Evolutionary conservation across 2,113 vertebrate species (phyloP).

Genomic region (Hippopotamus amphibius): DNA sequence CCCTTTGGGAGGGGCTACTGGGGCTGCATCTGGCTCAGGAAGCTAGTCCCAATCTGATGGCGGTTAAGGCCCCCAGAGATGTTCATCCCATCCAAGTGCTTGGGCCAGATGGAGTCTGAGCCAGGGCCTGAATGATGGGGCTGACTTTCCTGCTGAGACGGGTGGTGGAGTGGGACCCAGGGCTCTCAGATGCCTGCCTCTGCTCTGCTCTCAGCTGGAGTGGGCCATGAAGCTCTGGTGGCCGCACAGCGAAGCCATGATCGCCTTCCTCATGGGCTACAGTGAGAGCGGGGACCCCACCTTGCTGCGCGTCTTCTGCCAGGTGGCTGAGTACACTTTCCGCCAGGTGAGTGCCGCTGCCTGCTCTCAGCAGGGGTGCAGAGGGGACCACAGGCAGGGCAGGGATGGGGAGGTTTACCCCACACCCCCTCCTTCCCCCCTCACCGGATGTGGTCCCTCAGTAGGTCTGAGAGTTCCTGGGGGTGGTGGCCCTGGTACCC

Average conservation of each 20-base stretch:
- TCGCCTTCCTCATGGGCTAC: slow-evolving; percentile 94
- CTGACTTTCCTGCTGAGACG: background rate
- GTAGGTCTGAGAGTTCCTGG: background rate
- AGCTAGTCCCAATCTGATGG: background rate
- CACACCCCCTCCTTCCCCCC: no score
- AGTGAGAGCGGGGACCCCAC: slow-evolving; percentile 84
- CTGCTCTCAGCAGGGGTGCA: background rate
- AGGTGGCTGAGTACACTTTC: slow-evolving; percentile 91
- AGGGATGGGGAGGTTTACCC: background rate
- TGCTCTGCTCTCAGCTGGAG: slow-evolving; percentile 88
- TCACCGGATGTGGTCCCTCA: background rate
- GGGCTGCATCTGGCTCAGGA: background rate
- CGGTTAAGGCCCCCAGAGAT: background rate
- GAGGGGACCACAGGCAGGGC: background rate
- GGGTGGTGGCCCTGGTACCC: background rate
- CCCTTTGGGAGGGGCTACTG: background rate
- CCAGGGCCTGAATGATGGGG: background rate
- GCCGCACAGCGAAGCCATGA: slow-evolving; percentile 94
- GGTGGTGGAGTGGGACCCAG: no score
- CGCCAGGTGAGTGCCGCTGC: slow-evolving; percentile 84
- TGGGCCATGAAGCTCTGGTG: slow-evolving; percentile 98
- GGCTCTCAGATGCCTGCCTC: background rate
- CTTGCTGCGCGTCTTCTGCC: slow-evolving; percentile 87
- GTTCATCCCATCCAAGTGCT: background rate
- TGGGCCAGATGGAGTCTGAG: background rate